Conservation (phyloP, 2,113 vertebrate genomes). For the Dolichallabes microphthalmus region DNA sequence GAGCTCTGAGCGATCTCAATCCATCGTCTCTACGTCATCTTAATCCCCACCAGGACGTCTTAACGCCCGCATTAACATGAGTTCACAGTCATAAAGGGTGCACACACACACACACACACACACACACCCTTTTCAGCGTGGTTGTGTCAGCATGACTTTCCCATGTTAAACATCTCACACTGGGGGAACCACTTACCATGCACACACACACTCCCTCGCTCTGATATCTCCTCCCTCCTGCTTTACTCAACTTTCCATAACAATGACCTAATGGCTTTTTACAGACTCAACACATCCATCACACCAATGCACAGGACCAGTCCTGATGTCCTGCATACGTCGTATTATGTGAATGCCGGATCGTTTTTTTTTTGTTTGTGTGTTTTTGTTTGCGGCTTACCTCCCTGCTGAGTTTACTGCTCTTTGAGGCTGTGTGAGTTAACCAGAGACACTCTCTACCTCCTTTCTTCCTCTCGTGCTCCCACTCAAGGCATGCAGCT, state of each 20-base stretch:
- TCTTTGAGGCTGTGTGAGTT: slow-evolving; percentile 59
- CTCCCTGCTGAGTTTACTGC: slow-evolving; percentile 66
- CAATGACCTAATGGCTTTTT: slow-evolving; percentile 36
- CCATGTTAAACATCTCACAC: slow-evolving; percentile 38
- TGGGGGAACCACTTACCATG: neutral
- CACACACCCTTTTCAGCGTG: too few species aligned
- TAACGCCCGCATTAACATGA: neutral
- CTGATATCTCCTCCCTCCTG: neutral
- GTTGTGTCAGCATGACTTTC: slow-evolving; percentile 21
- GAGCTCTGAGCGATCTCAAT: slow-evolving; percentile 57
- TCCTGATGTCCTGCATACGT: slow-evolving; percentile 27
- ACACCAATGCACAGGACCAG: slow-evolving; percentile 8
- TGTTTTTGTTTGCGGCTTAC: slow-evolving; percentile 54
- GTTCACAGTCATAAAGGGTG: neutral
- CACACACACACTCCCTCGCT: neutral
- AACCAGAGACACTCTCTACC: slow-evolving; percentile 55
- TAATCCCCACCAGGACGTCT: neutral
- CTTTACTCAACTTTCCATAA: slow-evolving; percentile 26
- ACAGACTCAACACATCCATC: slow-evolving; percentile 47
- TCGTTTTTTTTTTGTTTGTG: neutral
- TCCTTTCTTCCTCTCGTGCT: slow-evolving; percentile 42
- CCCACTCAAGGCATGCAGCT: slow-evolving; percentile 64
- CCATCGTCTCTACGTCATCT: neutral
- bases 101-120: neutral
- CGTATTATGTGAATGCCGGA: slow-evolving; percentile 43